Evolutionary conservation across 2,113 vertebrate genomes (phyloP).

Genomic region (Recurvirostra avosetta): DNA sequence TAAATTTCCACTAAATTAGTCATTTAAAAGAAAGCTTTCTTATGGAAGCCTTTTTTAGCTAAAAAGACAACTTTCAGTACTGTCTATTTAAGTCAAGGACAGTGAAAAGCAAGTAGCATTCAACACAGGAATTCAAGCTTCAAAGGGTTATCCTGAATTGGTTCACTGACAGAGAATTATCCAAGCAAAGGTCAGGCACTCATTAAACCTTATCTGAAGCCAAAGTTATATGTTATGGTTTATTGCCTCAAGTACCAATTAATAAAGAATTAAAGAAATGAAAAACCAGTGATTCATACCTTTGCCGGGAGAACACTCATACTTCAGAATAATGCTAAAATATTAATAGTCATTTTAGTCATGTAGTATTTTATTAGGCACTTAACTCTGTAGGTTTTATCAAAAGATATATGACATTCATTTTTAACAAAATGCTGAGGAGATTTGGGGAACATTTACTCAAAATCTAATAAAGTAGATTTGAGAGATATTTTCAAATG

Average conservation of each 20-base stretch:
- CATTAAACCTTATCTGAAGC: slow-evolving; percentile 80
- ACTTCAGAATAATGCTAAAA: slow-evolving; percentile 73
- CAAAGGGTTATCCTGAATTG: slow-evolving; percentile 68
- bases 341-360: slow-evolving; percentile 77
- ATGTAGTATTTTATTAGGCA: slow-evolving; percentile 75
- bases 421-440: slow-evolving; percentile 74
- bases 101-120: slow-evolving; percentile 63
- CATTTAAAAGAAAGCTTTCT: slow-evolving; percentile 65
- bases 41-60: background rate
- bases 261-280: slow-evolving; percentile 83
- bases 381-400: slow-evolving; percentile 75
- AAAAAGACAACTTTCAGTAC: background rate
- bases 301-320: slow-evolving; percentile 55
- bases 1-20: slow-evolving; percentile 56
- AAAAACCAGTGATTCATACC: slow-evolving; percentile 77
- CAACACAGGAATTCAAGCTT: slow-evolving; percentile 29
- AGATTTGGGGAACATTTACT: slow-evolving; percentile 71
- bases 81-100: slow-evolving; percentile 57
- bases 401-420: slow-evolving; percentile 74
- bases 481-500: slow-evolving; percentile 65
- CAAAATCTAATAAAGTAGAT: slow-evolving; percentile 75
- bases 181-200: slow-evolving; percentile 78
- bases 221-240: slow-evolving; percentile 76
- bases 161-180: slow-evolving; percentile 70
- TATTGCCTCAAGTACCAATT: slow-evolving; percentile 81